These are phyloP conservation scores for Vespertilio murinus DNA, from an alignment of 2,797 vertebrate species.

Conservation along the genomic window DNA sequence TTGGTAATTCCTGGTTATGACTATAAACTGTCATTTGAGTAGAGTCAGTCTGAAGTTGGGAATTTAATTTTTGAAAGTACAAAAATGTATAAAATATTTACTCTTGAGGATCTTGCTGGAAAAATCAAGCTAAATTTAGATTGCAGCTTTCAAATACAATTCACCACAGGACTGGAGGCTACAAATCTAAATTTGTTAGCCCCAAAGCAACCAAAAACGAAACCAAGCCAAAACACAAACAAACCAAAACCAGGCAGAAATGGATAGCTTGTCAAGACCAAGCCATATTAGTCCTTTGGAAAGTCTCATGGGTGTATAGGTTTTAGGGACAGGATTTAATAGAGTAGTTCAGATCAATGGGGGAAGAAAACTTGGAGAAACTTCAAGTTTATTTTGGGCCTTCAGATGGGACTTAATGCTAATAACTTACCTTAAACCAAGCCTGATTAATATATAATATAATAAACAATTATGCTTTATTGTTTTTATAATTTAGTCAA, in stretches of 20 bases:
- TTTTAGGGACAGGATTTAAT: neutral
- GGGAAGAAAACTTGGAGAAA: neutral
- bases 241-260: neutral
- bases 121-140: neutral
- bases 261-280: neutral
- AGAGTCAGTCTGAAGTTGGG: neutral
- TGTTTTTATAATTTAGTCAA: neutral
- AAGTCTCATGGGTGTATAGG: neutral
- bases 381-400: neutral
- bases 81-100: neutral
- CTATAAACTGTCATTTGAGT: neutral
- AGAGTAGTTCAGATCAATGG: neutral
- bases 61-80: conserved; percentile 14
- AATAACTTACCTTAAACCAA: neutral
- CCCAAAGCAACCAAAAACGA: neutral
- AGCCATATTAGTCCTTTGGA: neutral
- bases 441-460: neutral
- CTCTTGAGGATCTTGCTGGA: neutral
- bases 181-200: neutral
- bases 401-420: neutral
- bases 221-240: neutral
- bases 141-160: neutral
- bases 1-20: neutral
- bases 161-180: neutral
- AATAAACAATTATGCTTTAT: neutral